These are phyloP conservation scores for Saccopteryx bilineata DNA, from an alignment of 2,113 vertebrate species.

Conservation along the genomic window DNA sequence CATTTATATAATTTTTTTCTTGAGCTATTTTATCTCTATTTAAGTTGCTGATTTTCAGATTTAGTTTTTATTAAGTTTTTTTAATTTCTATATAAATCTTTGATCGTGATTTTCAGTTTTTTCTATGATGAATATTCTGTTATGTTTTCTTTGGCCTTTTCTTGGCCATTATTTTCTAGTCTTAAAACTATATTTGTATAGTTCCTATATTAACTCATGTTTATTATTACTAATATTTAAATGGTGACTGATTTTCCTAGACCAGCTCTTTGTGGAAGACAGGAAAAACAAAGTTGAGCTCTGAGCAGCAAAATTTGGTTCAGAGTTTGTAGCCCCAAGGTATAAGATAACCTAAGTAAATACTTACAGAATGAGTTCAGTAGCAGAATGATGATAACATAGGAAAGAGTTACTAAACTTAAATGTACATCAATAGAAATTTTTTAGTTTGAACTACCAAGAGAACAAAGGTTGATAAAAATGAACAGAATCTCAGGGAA, in stretches of 20 bases:
- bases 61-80: conserved; percentile 12
- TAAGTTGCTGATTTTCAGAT: conserved; percentile 16
- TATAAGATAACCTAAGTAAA: not conserved
- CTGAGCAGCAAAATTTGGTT: conserved; percentile 32
- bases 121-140: not conserved
- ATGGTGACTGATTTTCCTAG: not conserved
- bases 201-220: not conserved
- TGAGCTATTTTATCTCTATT: conserved; percentile 9
- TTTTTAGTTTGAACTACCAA: not conserved
- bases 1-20: conserved; percentile 56
- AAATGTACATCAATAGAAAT: not conserved
- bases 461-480: not conserved
- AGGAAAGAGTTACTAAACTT: conserved; percentile 9
- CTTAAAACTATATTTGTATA: conserved; percentile 25
- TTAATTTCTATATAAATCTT: conserved; percentile 8
- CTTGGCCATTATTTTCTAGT: not conserved
- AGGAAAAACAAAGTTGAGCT: not conserved
- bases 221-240: conserved; percentile 54
- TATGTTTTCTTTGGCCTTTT: not conserved
- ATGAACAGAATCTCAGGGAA: not conserved
- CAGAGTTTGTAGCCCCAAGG: not conserved
- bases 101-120: conserved; percentile 21
- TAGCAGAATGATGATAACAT: not conserved
- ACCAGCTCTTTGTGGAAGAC: not conserved
- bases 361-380: not conserved